These are phyloP conservation scores for Drosophila subobscura DNA, from an alignment of 1,140 invertebrate genomes.

Conservation along the genomic window DNA sequence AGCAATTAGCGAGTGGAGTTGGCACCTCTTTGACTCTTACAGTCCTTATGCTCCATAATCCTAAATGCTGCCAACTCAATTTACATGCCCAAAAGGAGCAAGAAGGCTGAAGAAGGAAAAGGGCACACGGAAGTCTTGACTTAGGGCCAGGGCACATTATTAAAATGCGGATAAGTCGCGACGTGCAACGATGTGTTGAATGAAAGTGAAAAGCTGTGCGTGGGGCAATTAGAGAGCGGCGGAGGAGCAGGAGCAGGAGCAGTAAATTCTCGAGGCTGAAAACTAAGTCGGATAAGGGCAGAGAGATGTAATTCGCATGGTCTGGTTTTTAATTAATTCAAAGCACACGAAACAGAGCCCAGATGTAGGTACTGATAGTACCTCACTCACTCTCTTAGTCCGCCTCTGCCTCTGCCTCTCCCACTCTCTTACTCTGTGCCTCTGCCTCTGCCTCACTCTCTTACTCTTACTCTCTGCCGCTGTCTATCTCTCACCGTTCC, in stretches of 20 bases:
- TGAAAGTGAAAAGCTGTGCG: constrained; percentile 79
- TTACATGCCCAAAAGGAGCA: constrained; percentile 46
- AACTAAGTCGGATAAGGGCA: constrained; percentile 41
- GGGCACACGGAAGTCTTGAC: neutral
- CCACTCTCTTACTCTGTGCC: too few relatives aligned
- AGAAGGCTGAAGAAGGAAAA: constrained; percentile 8
- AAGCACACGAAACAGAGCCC: constrained; percentile 32
- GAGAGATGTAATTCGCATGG: constrained; percentile 70
- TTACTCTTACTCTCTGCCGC: neutral
- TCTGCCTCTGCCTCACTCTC: constrained; percentile 1
- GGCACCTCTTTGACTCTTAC: constrained; percentile 19
- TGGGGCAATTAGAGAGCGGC: constrained; percentile 74
- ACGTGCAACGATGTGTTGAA: constrained; percentile 68
- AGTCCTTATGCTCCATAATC: constrained; percentile 59
- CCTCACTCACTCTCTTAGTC: constrained; percentile 3
- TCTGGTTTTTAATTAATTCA: constrained; percentile 80
- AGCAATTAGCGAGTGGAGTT: constrained; percentile 28
- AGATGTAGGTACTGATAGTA: constrained; percentile 10
- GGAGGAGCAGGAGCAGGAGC: neutral
- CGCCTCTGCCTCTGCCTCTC: too few relatives aligned
- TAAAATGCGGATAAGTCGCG: constrained; percentile 76
- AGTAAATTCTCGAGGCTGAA: constrained; percentile 11
- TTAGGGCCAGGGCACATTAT: constrained; percentile 53
- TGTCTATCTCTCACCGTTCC: constrained; percentile 23
- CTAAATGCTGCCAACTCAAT: constrained; percentile 68